Conservation (phyloP, 2,113 vertebrate genomes). For the Okapia johnstoni region DNA sequence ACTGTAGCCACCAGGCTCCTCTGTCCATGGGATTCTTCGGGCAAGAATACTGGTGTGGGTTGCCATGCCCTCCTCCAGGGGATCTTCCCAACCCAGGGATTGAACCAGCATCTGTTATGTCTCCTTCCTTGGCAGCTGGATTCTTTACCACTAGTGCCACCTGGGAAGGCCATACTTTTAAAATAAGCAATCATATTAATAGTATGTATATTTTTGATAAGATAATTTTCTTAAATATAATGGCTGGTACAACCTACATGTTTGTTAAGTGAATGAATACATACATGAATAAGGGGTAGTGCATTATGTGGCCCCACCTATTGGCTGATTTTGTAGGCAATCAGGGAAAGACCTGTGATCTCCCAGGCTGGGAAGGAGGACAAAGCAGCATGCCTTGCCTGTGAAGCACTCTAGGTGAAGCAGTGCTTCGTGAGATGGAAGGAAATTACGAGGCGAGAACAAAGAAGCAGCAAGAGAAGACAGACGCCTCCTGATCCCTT, state of each 20-base stretch:
- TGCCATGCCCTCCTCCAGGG: background rate
- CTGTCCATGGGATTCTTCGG: background rate
- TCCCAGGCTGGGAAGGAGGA: background rate
- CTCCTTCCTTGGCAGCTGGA: background rate
- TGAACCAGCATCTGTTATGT: background rate
- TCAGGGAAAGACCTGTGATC: background rate
- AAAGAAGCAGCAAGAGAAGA: background rate
- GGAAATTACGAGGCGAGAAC: accelerated
- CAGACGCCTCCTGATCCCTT: background rate
- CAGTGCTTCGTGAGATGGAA: background rate
- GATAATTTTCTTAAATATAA: background rate
- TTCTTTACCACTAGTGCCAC: background rate
- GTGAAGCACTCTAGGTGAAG: background rate
- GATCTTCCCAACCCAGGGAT: background rate
- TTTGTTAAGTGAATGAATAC: background rate
- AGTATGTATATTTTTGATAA: background rate
- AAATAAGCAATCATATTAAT: background rate
- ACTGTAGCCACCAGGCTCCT: background rate
- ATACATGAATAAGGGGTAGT: background rate
- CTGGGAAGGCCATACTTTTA: background rate
- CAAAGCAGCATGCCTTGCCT: accelerated
- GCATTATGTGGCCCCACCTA: accelerated
- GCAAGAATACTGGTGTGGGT: background rate
- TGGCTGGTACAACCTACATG: background rate
- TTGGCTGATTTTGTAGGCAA: background rate